phyloP scores from a whole-genome alignment of 2,797 vertebrate species.

The Danio choprae region DNA sequence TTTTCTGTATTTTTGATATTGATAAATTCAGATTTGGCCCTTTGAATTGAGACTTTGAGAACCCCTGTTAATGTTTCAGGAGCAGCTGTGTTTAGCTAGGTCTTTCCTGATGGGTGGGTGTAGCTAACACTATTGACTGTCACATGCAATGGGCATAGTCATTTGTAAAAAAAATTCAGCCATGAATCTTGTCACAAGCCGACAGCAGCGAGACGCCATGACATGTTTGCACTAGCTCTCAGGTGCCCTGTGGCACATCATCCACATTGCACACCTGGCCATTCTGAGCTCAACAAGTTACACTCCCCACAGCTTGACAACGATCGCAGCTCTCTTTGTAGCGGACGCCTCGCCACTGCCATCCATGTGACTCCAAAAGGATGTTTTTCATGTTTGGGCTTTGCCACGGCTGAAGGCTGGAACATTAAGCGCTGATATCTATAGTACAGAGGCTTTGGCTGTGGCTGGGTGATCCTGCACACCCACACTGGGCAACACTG shows the following conservation, averaged over 20 bases:
- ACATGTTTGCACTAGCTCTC: conserved; percentile 53
- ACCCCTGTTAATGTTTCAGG: neutral
- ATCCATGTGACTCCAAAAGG: conserved; percentile 15
- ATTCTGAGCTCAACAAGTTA: conserved; percentile 7
- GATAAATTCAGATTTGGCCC: neutral
- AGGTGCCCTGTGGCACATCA: conserved; percentile 41
- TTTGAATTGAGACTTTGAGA: neutral
- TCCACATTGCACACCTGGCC: conserved; percentile 25
- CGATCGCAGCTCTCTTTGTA: conserved; percentile 19
- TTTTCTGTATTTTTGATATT: too few relatives aligned
- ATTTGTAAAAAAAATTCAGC: conserved; percentile 47
- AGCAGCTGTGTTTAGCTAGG: conserved; percentile 25
- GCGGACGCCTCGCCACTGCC: neutral
- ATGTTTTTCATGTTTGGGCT: conserved; percentile 24
- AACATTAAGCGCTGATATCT: conserved; percentile 37
- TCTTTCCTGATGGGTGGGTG: conserved; percentile 11
- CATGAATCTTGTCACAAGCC: conserved; percentile 58
- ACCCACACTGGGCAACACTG: conserved; percentile 63
- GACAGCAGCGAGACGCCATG: conserved; percentile 49
- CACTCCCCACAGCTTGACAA: conserved; percentile 17
- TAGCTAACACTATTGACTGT: conserved; percentile 23
- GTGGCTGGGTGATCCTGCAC: conserved; percentile 62
- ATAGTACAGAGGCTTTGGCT: conserved; percentile 27
- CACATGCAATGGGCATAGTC: conserved; percentile 28
- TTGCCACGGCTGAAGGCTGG: conserved; percentile 37